These are phyloP conservation scores for Pseudorhiza aurosa DNA, from an alignment of 30 jellyfish, hydroid and myxozoan species.

Conservation along the genomic window DNA sequence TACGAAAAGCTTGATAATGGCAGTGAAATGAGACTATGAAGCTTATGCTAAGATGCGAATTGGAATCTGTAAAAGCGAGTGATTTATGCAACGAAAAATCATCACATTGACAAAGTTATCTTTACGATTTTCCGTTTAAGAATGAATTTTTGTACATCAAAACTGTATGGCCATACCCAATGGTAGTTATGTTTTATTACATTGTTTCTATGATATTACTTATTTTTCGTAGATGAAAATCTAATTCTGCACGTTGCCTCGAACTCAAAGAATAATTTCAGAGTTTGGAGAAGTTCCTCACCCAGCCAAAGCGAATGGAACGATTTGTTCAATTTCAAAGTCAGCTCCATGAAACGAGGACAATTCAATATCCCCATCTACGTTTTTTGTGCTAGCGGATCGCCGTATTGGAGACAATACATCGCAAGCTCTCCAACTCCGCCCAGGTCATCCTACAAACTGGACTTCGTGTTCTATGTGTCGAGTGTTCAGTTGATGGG, in stretches of 20 bases:
- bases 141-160: too few relatives aligned
- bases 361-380: conserved; percentile 65
- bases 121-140: too few relatives aligned
- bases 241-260: conserved; percentile 79
- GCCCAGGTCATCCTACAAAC: conserved; percentile 80
- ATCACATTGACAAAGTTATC: too few relatives aligned
- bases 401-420: conserved; percentile 97
- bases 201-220: neutral
- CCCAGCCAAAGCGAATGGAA: conserved; percentile 85
- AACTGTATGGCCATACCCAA: too few relatives aligned
- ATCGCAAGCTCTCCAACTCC: conserved; percentile 72
- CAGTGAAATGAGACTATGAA: too few relatives aligned
- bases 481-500: conserved; percentile 76
- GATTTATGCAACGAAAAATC: too few relatives aligned
- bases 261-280: conserved; percentile 43
- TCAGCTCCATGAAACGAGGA: conserved; percentile 46
- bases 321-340: conserved; percentile 82
- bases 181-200: too few relatives aligned
- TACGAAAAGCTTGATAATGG: too few relatives aligned
- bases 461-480: conserved; percentile 77
- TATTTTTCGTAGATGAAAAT: conserved; percentile 48
- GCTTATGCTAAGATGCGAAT: too few relatives aligned
- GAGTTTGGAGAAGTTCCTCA: conserved; percentile 82
- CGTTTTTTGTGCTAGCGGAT: conserved; percentile 87
- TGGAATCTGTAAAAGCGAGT: too few relatives aligned